Percentiles rank a stretch among this genome's conserved stretches.
phyloP scores from a whole-genome alignment of 2,113 vertebrate species.

The Stigmatopora nigra region DNA sequence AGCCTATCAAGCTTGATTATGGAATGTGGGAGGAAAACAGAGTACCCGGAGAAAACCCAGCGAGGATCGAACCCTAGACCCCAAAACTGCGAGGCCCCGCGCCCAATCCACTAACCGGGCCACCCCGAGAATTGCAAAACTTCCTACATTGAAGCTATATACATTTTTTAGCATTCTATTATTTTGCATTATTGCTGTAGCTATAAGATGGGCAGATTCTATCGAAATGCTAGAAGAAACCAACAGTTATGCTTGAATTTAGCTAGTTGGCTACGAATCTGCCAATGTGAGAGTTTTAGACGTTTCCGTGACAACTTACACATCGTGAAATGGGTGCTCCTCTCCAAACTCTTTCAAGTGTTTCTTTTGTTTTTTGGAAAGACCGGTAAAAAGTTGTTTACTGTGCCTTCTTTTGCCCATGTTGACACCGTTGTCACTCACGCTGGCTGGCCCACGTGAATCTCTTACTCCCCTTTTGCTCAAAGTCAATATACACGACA shows the following conservation, averaged over 20 bases:
- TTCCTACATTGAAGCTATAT: background rate
- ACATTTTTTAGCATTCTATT: background rate
- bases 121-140: background rate
- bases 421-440: constrained; percentile 31
- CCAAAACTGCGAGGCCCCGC: too few relatives aligned
- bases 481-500: accelerated
- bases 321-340: constrained; percentile 84
- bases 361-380: constrained; percentile 86
- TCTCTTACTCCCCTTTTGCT: background rate
- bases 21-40: too few relatives aligned
- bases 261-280: constrained; percentile 21
- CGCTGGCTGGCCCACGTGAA: constrained; percentile 25
- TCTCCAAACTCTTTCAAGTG: constrained; percentile 90
- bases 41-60: too few relatives aligned
- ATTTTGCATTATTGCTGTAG: background rate
- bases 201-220: background rate
- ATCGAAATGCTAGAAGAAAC: background rate
- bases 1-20: too few relatives aligned
- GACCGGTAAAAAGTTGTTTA: constrained; percentile 54
- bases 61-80: too few relatives aligned
- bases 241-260: background rate
- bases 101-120: too few relatives aligned
- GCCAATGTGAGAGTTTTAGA: too few relatives aligned
- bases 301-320: constrained; percentile 54
- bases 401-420: constrained; percentile 75